Conservation (phyloP, 1,140 invertebrate species). For the Philotrypesis tridentata region DNA sequence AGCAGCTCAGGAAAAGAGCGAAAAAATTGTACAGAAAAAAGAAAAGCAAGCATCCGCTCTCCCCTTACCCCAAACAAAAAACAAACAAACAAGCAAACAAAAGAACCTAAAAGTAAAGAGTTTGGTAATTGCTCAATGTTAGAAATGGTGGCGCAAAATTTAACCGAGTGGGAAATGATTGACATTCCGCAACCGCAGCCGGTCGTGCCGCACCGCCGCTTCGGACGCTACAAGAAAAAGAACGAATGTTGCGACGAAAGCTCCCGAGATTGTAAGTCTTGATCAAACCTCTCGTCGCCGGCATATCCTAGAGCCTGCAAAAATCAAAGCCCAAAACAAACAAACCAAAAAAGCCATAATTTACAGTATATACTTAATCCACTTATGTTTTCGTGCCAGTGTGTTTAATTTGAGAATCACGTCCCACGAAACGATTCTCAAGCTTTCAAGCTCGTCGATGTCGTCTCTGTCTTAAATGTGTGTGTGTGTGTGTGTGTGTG, state of each 20-base stretch:
- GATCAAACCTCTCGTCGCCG: background rate
- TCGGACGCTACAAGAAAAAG: constrained; percentile 72
- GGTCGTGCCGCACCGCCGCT: constrained; percentile 64
- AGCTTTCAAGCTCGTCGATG: constrained; percentile 45
- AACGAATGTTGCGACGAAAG: constrained; percentile 73
- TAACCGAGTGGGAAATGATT: constrained; percentile 53
- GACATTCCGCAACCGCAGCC: constrained; percentile 60
- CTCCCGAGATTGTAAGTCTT: constrained; percentile 70
- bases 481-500: background rate
- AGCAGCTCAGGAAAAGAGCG: background rate
- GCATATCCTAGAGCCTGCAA: background rate
- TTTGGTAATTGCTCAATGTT: constrained; percentile 23
- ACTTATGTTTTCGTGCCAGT: constrained; percentile 3
- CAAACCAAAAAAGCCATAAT: background rate
- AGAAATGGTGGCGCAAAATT: constrained; percentile 49
- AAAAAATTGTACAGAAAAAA: background rate
- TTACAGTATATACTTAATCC: background rate
- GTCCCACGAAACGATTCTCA: constrained; percentile 23
- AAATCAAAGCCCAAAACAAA: no score
- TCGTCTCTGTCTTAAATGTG: background rate
- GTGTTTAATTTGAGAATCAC: background rate
- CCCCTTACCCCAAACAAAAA: background rate
- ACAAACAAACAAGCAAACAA: no score
- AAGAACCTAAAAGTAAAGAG: background rate
- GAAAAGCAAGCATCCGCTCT: background rate